Evolutionary conservation across 1,140 invertebrate genomes (phyloP), one percentile per base, ranked within the genome.

Genomic region (Sitobion miscanthi): DNA sequence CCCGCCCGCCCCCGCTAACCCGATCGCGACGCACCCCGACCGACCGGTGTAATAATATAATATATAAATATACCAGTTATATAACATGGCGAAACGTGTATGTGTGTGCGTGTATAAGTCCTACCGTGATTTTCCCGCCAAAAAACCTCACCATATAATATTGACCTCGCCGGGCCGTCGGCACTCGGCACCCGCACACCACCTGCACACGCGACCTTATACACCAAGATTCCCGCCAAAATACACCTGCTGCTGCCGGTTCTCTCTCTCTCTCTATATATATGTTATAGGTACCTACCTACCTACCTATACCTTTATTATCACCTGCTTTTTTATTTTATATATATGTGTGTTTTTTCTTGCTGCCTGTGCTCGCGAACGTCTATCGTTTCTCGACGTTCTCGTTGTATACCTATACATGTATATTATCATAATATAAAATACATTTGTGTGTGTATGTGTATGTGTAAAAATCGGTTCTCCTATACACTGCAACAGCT

Each of bases 121-220:
- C 3, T 17, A 38, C 77, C 91, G 91, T 85, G 91, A 92, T 92
- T 92, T 92, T 85, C 91, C 91, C 77, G 77, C 91, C 77, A 92
- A 92, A 92, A 91, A 91, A 30, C 21, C 21, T 25, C 20, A 85
- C 49, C 47, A 83, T 92, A 83, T 88, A 88, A 17, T 87, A 92
- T 92, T 52, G 91, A 54, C 90, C 69, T 82, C 90, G 49, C 49
- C 90, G n/a, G n/a, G 49, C 49, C 87, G 35, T 54, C 87, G 69
- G 90, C 90, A 91, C 90, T 54, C 87, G 69, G 90, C 90, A 91
- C 90, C 90, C 90, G 90, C 90, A 82, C 91, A 92, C 91, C 91
- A 92, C 91, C 91, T 92, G 91, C 91, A 85, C 91, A 92, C 91
- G 91, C 91, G 91, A 92, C 91, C 47, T 52, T 52, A 83, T 38